phyloP scores from a whole-genome alignment of 2,888 invertebrate genomes.

The Cremastinae sp. region DNA sequence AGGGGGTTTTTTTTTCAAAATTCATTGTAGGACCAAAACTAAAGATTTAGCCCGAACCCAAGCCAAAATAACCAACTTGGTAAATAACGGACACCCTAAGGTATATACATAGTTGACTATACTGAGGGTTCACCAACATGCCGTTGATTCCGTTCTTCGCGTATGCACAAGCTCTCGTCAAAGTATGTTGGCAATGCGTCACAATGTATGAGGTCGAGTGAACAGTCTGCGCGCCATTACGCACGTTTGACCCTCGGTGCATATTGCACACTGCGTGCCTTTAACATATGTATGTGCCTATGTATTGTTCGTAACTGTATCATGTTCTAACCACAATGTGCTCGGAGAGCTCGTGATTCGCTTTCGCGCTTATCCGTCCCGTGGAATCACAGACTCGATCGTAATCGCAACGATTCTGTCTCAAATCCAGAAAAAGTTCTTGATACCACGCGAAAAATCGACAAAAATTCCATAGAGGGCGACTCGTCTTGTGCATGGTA shows the following conservation, averaged over 20 bases:
- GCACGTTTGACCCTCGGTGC: conserved; percentile 47
- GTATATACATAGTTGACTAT: conserved; percentile 19
- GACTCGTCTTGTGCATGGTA: too few species aligned
- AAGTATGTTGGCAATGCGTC: conserved; percentile 50
- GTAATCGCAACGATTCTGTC: neutral
- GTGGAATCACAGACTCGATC: neutral
- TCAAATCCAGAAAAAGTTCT: conserved; percentile 1
- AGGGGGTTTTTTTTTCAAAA: too few species aligned
- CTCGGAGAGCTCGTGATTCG: conserved; percentile 44
- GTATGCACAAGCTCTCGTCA: conserved; percentile 43
- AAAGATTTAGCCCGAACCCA: too few species aligned
- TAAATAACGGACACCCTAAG: too few species aligned
- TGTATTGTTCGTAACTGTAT: conserved; percentile 8
- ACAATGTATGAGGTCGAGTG: conserved; percentile 25
- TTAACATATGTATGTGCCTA: conserved; percentile 3
- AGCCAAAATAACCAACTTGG: too few species aligned
- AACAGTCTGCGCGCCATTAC: conserved; percentile 36
- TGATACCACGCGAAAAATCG: neutral
- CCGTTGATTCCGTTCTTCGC: conserved; percentile 36
- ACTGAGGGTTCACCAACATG: conserved; percentile 21
- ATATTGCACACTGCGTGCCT: conserved; percentile 39
- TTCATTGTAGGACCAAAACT: too few species aligned
- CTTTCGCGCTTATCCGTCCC: conserved; percentile 41
- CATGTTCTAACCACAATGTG: conserved; percentile 44
- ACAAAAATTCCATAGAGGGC: conserved; percentile 1